phyloP scores from a whole-genome alignment of 2,888 invertebrate species.

The Erebia aethiops region DNA sequence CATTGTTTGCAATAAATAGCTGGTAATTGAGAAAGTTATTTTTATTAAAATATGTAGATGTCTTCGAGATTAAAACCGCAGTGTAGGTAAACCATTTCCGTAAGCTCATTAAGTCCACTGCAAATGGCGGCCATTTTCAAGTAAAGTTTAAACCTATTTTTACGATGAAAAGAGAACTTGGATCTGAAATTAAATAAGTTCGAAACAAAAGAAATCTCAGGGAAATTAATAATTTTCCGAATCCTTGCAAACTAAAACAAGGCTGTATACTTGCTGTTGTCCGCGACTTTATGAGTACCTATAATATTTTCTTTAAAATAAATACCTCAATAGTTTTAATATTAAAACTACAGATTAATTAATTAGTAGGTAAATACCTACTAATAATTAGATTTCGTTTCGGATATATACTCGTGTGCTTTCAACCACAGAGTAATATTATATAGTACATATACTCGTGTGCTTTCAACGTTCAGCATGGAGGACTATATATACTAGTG shows the following conservation, averaged over 20 bases:
- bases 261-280: not conserved
- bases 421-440: no score
- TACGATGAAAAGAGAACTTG: conserved; percentile 23
- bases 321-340: not conserved
- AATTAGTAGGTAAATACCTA: no score
- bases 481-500: no score
- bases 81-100: conserved; percentile 8
- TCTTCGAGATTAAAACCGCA: not conserved
- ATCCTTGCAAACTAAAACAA: not conserved
- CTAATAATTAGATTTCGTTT: no score
- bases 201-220: conserved; percentile 14
- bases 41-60: not conserved
- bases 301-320: not conserved
- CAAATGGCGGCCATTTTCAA: conserved; percentile 21
- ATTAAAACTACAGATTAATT: no score
- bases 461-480: no score
- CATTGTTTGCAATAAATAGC: not conserved
- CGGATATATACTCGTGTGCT: no score
- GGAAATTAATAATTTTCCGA: conserved; percentile 14
- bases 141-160: conserved; percentile 22
- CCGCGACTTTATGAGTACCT: not conserved
- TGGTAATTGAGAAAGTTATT: not conserved
- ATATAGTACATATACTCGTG: no score
- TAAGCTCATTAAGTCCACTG: conserved; percentile 24
- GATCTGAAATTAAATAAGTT: conserved; percentile 27